phyloP scores from a whole-genome alignment of 2,113 vertebrate genomes.

The Ursus arctos region DNA sequence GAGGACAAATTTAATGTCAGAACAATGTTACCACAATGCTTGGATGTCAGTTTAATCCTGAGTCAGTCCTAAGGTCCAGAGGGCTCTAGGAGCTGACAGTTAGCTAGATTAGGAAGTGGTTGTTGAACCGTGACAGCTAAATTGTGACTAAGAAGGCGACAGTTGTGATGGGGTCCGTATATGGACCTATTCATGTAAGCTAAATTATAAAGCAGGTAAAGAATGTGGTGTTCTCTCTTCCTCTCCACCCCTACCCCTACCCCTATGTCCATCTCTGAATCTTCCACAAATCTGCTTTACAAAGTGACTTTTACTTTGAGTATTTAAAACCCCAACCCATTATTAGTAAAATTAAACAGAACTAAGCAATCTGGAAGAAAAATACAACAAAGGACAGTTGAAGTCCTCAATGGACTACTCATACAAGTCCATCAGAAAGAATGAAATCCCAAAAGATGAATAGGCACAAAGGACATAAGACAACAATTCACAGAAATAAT shows the following conservation, averaged over 20 bases:
- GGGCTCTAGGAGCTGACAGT: background rate
- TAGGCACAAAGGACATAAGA: background rate
- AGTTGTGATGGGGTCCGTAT: background rate
- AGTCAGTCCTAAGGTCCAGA: background rate
- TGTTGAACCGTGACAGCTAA: background rate
- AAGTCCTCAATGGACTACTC: background rate
- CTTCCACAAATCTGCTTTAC: background rate
- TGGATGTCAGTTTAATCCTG: background rate
- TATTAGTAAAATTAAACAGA: background rate
- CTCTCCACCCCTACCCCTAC: background rate
- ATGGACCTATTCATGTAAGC: background rate
- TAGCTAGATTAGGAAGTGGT: background rate
- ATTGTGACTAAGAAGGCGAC: background rate
- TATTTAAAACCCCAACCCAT: background rate
- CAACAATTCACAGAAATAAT: background rate
- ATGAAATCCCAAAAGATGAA: background rate
- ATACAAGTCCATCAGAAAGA: background rate
- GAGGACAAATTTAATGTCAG: background rate
- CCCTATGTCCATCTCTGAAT: background rate
- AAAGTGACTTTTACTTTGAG: background rate
- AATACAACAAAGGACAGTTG: background rate
- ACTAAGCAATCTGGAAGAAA: constrained; percentile 20
- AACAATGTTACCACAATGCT: background rate
- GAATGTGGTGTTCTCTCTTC: background rate
- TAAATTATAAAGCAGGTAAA: constrained; percentile 24